A percentile compares a stretch with the other conserved stretches of the same genome.
These are phyloP conservation scores for Xiphophorus couchianus DNA, from an alignment of 2,113 vertebrate species.

Conservation along the genomic window DNA sequence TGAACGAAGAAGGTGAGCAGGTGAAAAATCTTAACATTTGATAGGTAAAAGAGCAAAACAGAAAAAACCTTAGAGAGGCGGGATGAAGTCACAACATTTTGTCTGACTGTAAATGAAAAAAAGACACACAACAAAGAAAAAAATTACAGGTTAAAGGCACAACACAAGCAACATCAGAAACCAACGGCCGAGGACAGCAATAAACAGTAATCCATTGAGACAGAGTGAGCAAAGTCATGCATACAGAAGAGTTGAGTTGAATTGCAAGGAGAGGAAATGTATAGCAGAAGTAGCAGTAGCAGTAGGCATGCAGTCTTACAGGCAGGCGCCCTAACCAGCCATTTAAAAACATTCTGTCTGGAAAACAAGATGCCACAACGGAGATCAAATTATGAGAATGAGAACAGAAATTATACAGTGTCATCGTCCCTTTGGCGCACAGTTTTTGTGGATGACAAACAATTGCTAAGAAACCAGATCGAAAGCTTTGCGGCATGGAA, in stretches of 20 bases:
- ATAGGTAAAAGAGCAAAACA: slow-evolving; percentile 78
- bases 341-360: slow-evolving; percentile 4
- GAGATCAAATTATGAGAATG: slow-evolving; percentile 13
- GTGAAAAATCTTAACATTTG: slow-evolving; percentile 62
- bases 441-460: background rate
- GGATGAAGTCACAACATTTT: slow-evolving; percentile 89
- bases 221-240: slow-evolving; percentile 70
- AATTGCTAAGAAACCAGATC: background rate
- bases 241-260: slow-evolving; percentile 56
- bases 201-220: slow-evolving; percentile 50
- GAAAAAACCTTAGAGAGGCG: slow-evolving; percentile 88
- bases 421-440: background rate
- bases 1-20: slow-evolving; percentile 57
- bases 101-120: slow-evolving; percentile 85
- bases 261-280: slow-evolving; percentile 25
- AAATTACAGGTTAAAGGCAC: slow-evolving; percentile 79
- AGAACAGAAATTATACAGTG: background rate
- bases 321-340: slow-evolving; percentile 2
- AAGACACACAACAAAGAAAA: slow-evolving; percentile 84
- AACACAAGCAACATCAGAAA: slow-evolving; percentile 73
- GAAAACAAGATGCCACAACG: slow-evolving; percentile 17
- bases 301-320: slow-evolving; percentile 46
- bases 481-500: background rate
- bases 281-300: slow-evolving; percentile 21
- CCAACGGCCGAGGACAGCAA: slow-evolving; percentile 58